Conservation (phyloP, 2,797 vertebrate species). For the Rhynchonycteris naso region DNA sequence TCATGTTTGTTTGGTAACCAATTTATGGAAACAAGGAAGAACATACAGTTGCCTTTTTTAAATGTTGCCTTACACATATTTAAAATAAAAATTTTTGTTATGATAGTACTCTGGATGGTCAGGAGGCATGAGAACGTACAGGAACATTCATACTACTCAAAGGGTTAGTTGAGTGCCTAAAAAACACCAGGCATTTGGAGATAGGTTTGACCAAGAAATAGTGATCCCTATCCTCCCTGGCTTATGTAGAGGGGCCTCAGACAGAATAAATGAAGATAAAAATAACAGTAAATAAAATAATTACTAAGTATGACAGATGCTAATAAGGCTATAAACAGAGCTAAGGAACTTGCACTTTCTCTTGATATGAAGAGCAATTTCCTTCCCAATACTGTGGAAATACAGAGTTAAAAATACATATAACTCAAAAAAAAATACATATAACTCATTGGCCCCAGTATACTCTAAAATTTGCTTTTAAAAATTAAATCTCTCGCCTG, state of each 20-base stretch:
- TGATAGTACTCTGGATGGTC: too few species aligned
- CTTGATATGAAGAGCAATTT: neutral
- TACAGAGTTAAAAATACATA: neutral
- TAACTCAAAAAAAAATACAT: neutral
- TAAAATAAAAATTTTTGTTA: too few species aligned
- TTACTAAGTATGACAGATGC: neutral
- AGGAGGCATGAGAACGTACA: too few species aligned
- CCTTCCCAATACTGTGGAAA: slow-evolving; percentile 1
- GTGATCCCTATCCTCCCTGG: neutral
- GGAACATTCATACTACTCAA: too few species aligned
- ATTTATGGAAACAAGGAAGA: too few species aligned
- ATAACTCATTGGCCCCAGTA: neutral
- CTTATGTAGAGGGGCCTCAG: neutral
- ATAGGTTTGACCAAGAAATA: neutral
- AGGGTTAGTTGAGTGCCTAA: neutral
- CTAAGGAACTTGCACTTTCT: neutral
- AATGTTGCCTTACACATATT: too few species aligned
- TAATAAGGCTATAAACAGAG: neutral
- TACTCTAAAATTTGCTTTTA: slow-evolving; percentile 12
- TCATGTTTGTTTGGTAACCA: too few species aligned
- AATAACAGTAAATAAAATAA: neutral
- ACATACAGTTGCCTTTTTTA: too few species aligned
- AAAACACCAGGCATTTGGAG: neutral
- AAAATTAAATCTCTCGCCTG: slow-evolving; percentile 42
- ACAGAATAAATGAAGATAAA: neutral